Conservation (phyloP, 2,888 invertebrate genomes). For the Tridacna crocea region DNA sequence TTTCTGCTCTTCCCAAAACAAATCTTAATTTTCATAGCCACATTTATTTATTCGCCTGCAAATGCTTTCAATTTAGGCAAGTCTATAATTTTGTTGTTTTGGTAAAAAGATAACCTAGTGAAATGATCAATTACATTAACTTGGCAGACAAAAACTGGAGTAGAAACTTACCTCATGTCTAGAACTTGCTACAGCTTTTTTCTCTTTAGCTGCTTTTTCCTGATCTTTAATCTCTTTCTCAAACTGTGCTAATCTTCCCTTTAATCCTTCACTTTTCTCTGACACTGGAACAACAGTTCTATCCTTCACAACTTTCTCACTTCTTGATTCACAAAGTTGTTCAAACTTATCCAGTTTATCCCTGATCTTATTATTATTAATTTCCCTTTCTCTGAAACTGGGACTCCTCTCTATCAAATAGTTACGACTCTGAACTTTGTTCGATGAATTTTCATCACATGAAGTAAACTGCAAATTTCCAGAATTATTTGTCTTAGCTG, state of each 20-base stretch:
- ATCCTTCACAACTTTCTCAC: slow-evolving; percentile 34
- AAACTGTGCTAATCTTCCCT: slow-evolving; percentile 51
- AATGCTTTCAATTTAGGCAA: neutral
- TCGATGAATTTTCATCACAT: neutral
- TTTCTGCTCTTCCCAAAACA: too few species aligned
- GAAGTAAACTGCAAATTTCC: neutral
- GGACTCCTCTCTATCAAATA: slow-evolving; percentile 9
- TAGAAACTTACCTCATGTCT: slow-evolving; percentile 30
- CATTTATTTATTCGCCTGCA: neutral
- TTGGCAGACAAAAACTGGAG: neutral
- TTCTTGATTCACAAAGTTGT: slow-evolving; percentile 39
- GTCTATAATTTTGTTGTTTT: neutral
- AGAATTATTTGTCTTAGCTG: neutral
- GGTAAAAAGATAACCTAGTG: neutral
- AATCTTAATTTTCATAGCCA: too few species aligned
- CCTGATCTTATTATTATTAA: slow-evolving; percentile 47
- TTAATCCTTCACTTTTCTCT: slow-evolving; percentile 55
- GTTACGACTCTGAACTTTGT: neutral
- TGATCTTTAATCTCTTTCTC: slow-evolving; percentile 56
- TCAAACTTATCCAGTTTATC: slow-evolving; percentile 60
- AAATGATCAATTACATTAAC: too few species aligned
- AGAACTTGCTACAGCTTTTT: neutral
- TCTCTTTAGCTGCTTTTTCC: slow-evolving; percentile 26
- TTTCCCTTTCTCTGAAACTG: slow-evolving; percentile 22
- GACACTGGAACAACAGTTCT: slow-evolving; percentile 29